Percentiles rank a stretch among this genome's conserved stretches.
Conservation (phyloP, 2,888 invertebrate species). For the Drosophila mimica region DNA sequence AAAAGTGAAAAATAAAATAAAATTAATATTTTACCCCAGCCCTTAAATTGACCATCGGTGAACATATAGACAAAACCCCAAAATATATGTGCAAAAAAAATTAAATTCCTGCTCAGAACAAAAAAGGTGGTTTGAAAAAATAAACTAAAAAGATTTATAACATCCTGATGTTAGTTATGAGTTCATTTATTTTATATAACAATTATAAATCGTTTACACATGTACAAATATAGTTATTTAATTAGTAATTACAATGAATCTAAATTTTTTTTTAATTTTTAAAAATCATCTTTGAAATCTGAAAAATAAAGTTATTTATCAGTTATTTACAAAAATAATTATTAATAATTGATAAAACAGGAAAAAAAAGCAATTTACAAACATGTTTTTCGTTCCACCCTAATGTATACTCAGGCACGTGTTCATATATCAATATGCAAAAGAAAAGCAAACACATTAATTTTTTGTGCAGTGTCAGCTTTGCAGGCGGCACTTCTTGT, state of each 20-base stretch:
- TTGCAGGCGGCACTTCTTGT: conserved; percentile 12
- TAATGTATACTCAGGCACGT: not conserved
- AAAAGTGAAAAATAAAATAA: not conserved
- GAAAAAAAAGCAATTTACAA: not conserved
- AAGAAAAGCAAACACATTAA: not conserved
- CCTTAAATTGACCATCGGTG: not conserved
- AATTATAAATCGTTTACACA: not conserved
- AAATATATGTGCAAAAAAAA: not conserved
- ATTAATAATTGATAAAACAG: not conserved
- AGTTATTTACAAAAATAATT: not conserved
- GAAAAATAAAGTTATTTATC: not conserved
- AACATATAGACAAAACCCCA: not conserved
- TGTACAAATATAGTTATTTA: not conserved
- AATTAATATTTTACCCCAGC: not conserved
- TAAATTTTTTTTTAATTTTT: not conserved
- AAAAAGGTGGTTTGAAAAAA: no score
- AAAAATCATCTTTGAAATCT: not conserved
- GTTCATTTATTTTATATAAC: not conserved
- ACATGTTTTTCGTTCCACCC: not conserved
- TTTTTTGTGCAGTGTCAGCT: conserved; percentile 3
- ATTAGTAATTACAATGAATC: not conserved
- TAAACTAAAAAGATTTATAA: not conserved
- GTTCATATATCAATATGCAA: not conserved
- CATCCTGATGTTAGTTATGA: not conserved
- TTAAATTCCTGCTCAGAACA: no score